phyloP scores from a whole-genome alignment of 2,888 invertebrate species.

The Thymelicus lineola region DNA sequence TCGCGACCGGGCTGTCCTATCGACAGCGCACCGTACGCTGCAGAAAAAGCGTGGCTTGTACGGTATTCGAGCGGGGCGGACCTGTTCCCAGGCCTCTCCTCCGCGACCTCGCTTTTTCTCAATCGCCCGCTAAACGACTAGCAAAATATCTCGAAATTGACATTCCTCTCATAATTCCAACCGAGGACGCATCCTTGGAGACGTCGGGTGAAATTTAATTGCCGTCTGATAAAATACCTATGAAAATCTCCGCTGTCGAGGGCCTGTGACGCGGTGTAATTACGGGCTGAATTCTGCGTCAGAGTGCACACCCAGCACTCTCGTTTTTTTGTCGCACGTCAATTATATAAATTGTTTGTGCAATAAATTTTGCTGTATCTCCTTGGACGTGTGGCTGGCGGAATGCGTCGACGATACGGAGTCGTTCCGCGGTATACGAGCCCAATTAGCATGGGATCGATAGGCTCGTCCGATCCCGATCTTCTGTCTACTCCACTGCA shows the following conservation, averaged over 20 bases:
- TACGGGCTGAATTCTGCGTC: slow-evolving; percentile 70
- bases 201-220: slow-evolving; percentile 70
- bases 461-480: slow-evolving; percentile 78
- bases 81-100: slow-evolving; percentile 70
- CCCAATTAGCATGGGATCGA: slow-evolving; percentile 85
- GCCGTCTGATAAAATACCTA: slow-evolving; percentile 67
- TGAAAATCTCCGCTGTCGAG: slow-evolving; percentile 63
- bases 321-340: slow-evolving; percentile 82
- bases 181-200: slow-evolving; percentile 77
- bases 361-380: slow-evolving; percentile 84
- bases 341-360: slow-evolving; percentile 84
- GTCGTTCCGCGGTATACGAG: slow-evolving; percentile 59
- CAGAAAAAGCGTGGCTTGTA: slow-evolving; percentile 69
- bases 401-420: slow-evolving; percentile 67
- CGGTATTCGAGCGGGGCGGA: slow-evolving; percentile 70
- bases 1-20: slow-evolving; percentile 69
- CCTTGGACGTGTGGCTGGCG: slow-evolving; percentile 68
- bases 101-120: slow-evolving; percentile 65
- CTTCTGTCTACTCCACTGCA: slow-evolving; percentile 73
- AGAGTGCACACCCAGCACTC: slow-evolving; percentile 67
- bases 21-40: slow-evolving; percentile 60
- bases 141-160: slow-evolving; percentile 82
- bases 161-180: slow-evolving; percentile 80
- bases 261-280: slow-evolving; percentile 70
- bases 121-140: slow-evolving; percentile 71